Base-by-base conservation (phyloP, 2,888 invertebrate genomes). In the Aphidoletes aphidimyza region DNA sequence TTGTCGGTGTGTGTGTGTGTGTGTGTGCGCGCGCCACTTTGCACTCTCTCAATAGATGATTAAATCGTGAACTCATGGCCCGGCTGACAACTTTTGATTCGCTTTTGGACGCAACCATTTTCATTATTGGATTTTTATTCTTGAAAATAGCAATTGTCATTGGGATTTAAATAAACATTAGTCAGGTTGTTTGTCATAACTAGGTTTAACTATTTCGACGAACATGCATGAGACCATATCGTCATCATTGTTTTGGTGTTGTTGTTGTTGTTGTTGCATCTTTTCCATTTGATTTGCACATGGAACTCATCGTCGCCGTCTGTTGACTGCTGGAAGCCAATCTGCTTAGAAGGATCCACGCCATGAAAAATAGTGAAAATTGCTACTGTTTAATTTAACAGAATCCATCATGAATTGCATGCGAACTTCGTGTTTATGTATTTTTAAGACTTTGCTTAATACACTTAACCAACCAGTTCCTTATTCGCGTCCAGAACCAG, bases 401-500 rank as follows among this genome's bases (percentile, higher is more conserved):
- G 69, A n/a, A 69, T 69, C 69, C 69, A 69, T 69, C 69, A 69
- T 69, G 69, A 69, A 69, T 30, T 69, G 69, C 69, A 69, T 69
- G 34, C n/a, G 69, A 69, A 69, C 69, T 69, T 69, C 69, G 34
- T 69, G 69, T 69, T 69, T 69, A 69, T 69, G 69, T 69, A 69
- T 69, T 69, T 69, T 69, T 69, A 69, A 69, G 69, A 69, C 11
- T 69, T n/a, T 69, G 30, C 69, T 69, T 69, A 69, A 30, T 69
- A 69, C 69, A 69, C 69, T 69, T 34, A 30, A 30, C 69, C 69
- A 69, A 69, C 69, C 6, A 69, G 30, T 69, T 69, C 30, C 69
- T 69, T 69, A 30, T 30, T 30, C 34, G 8, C 34, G 5, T n/a
- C n/a, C n/a, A n/a, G n/a, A n/a, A n/a, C n/a, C n/a, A n/a, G n/a